Percentiles rank a stretch among this genome's conserved stretches.
Evolutionary conservation across 2,888 invertebrate species (phyloP).

Genomic region (Platerodrilus igneus): DNA sequence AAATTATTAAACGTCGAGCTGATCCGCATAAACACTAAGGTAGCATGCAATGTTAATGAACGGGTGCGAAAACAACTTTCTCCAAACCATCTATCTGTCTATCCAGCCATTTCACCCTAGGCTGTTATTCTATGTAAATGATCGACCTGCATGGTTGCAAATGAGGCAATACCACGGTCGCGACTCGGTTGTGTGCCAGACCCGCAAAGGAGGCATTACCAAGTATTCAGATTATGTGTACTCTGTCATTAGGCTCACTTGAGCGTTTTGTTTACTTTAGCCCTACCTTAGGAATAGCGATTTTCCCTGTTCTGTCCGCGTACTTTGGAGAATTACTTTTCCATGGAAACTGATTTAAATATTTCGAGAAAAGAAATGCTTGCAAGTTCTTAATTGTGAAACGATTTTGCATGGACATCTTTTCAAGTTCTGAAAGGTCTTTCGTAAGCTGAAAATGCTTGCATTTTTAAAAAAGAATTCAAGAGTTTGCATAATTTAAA

Average conservation of each 20-base stretch:
- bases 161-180: constrained; percentile 44
- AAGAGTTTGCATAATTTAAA: too few species aligned
- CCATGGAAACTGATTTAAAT: constrained; percentile 22
- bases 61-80: constrained; percentile 30
- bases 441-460: too few species aligned
- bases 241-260: constrained; percentile 46
- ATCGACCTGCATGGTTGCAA: constrained; percentile 46
- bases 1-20: too few species aligned
- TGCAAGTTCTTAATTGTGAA: too few species aligned
- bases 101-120: constrained; percentile 40
- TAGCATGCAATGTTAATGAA: constrained; percentile 40
- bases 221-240: constrained; percentile 47
- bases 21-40: too few species aligned
- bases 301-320: constrained; percentile 30
- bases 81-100: constrained; percentile 37
- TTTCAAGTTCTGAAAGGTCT: too few species aligned
- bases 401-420: too few species aligned
- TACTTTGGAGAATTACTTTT: constrained; percentile 25
- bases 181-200: constrained; percentile 34
- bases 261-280: constrained; percentile 44
- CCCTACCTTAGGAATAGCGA: constrained; percentile 29
- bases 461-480: too few species aligned
- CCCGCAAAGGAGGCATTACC: constrained; percentile 29
- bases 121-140: constrained; percentile 47
- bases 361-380: too few species aligned